Evolutionary conservation across 1,140 invertebrate genomes (phyloP), one percentile per base, ranked within the genome.

Genomic region (Conopomorpha cramerella): DNA sequence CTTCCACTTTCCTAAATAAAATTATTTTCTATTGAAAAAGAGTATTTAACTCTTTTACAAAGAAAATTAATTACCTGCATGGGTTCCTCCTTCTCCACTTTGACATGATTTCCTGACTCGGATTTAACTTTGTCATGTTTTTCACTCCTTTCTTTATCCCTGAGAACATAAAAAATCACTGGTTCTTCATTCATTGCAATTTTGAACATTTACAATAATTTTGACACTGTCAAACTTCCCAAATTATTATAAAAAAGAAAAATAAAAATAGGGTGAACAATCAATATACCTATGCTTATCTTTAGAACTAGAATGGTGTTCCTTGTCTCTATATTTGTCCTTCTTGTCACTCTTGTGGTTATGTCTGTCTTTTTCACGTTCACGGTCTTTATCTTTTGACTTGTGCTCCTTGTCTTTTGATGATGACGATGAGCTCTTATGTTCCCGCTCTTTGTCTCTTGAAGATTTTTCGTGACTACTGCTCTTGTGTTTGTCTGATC

Each of bases 401-500:
- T 45, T 46, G 19, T 41, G 41, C 16, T 44, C 13, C 39, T 46
- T 36, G 43, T 51, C 39, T 16, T 39, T 49, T 14, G 41, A 38
- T 8, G 38, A 43, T 23, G 43, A 43, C 14, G 43, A 53, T 8
- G 49, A 55, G 19, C 45, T 56, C 41, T 58, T 57, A 15, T 55
- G 47, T 16, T 42, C 36, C 8, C 23, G 27, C 15, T 43, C 37
- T 25, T 39, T 44, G 33, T 57, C 51, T 34, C 54, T 61, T 27
- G 37, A 39, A 15, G 29, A 38, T 19, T 53, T 39, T 56, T 45
- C 38, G 47, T 55, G 57, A 8, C 51, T 60, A 39, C 51, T 48
- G 43, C 79, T 68, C 41, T 77, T 82, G 25, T 82, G 74, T 45
- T 77, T 82, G 14, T 74, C 44, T 74, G 80, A 38, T 83, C 79